These are phyloP conservation scores for Deilephila porcellus DNA, from an alignment of 2,888 invertebrate genomes.

Conservation along the genomic window DNA sequence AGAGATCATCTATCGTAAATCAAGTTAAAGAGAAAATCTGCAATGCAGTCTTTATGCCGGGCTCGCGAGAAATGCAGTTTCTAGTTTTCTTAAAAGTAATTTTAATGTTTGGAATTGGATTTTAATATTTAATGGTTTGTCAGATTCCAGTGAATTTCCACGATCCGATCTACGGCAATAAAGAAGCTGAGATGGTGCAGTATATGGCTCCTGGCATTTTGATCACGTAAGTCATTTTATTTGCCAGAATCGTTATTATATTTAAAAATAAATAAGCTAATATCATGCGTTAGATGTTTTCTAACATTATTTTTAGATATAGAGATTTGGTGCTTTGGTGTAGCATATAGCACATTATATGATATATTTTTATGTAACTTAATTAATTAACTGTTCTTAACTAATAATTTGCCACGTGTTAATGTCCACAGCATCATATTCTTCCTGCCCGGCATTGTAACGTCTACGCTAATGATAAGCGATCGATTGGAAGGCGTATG, in stretches of 20 bases:
- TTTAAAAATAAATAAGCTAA: too few relatives aligned
- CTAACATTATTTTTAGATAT: too few relatives aligned
- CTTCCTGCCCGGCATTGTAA: conserved; percentile 93
- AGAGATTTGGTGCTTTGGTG: too few relatives aligned
- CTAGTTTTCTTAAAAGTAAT: background rate
- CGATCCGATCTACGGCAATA: conserved; percentile 88
- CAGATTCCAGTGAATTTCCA: conserved; percentile 88
- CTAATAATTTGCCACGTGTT: background rate
- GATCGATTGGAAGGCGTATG: conserved; percentile 94
- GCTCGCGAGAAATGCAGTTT: too few relatives aligned
- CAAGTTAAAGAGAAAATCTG: too few relatives aligned
- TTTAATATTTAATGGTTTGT: background rate
- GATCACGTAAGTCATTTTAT: conserved; percentile 86
- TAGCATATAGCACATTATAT: too few relatives aligned
- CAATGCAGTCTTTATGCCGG: too few relatives aligned
- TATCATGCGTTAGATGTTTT: too few relatives aligned
- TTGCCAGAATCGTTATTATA: too few relatives aligned
- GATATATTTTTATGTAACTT: too few relatives aligned
- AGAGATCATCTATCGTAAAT: too few relatives aligned
- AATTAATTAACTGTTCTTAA: too few relatives aligned
- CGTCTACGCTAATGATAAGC: conserved; percentile 91
- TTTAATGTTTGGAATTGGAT: background rate
- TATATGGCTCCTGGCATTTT: conserved; percentile 95
- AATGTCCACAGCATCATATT: conserved; percentile 88
- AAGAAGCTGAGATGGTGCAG: conserved; percentile 88